Evolutionary conservation across 2,888 invertebrate species (phyloP).

Genomic region (Cosmopolites sordidus): DNA sequence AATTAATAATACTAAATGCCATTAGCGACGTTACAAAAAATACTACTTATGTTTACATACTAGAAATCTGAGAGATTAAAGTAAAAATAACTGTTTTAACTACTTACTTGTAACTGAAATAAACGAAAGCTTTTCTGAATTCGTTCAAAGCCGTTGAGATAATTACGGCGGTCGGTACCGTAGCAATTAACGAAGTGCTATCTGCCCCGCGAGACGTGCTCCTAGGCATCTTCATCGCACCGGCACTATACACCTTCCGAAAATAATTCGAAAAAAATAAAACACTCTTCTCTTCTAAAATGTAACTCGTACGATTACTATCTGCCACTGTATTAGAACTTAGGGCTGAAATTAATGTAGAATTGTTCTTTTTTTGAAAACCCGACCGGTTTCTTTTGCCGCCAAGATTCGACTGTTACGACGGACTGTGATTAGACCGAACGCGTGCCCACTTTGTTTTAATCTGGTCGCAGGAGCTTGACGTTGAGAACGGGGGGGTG

Average conservation of each 20-base stretch:
- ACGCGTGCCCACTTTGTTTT: conserved; percentile 14
- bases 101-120: conserved; percentile 53
- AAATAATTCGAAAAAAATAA: conserved; percentile 4
- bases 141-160: conserved; percentile 52
- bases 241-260: not conserved
- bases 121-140: conserved; percentile 49
- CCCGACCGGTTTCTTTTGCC: conserved; percentile 10
- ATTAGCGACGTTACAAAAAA: no score
- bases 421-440: conserved; percentile 1
- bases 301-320: conserved; percentile 38
- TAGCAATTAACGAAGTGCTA: conserved; percentile 37
- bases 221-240: conserved; percentile 29
- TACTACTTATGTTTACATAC: no score
- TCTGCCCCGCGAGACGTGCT: conserved; percentile 35
- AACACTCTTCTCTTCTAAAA: conserved; percentile 2
- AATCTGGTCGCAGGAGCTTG: conserved; percentile 5
- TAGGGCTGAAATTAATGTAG: conserved; percentile 39
- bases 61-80: no score
- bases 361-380: conserved; percentile 9
- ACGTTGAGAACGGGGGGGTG: no score
- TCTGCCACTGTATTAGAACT: conserved; percentile 20
- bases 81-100: not conserved
- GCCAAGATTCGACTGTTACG: conserved; percentile 19
- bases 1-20: no score
- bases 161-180: conserved; percentile 49